Evolutionary conservation across 2,888 invertebrate genomes (phyloP), one percentile per base, ranked within the genome.

Genomic region (Stenolophus ochropezus): DNA sequence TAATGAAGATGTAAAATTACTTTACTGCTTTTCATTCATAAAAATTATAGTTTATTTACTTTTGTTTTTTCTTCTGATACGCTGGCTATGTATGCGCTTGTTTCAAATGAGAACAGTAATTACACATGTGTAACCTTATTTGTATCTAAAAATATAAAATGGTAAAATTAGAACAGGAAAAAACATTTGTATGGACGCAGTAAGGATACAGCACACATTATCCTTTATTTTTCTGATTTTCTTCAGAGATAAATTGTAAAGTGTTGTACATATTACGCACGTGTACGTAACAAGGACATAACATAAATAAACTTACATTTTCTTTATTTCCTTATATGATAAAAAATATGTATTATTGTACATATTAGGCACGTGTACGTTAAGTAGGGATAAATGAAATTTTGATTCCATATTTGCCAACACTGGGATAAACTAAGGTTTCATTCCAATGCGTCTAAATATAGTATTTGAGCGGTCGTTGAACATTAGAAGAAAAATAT

Each of bases 111-210:
- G 58, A 77, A 77, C 76, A 42, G 20, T 77, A 77, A 77, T 77
- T 77, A 77, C 33, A 77, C 76, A 77, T 77, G 76, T 77, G 76
- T 77, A 77, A 77, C 61, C 61, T 58, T 77, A 77, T 77, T 77
- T 77, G 58, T 77, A 77, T 33, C 76, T 77, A 77, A 77, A 77
- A 77, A 77, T 77, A 77, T 20, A 42, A 11, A 77, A 61, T 14
- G 56, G 42, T 77, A 77, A 77, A 58, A 20, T 77, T 77, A 77
- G 76, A 77, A n/a, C 14, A 14, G 61, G 14, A 25, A n/a, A 61
- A 61, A 61, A 56, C 21, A 56, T 18, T 56, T 56, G 56, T 56
- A 56, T 21, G 56, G 20, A 20, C 8, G 33, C 33, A 42, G 6
- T 42, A 42, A 42, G 33, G 8, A 42, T 42, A 11, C 6, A 8